Percentiles rank a stretch among this genome's conserved stretches.
phyloP scores from a whole-genome alignment of 2,888 invertebrate species.

The Podotricha telesiphe region DNA sequence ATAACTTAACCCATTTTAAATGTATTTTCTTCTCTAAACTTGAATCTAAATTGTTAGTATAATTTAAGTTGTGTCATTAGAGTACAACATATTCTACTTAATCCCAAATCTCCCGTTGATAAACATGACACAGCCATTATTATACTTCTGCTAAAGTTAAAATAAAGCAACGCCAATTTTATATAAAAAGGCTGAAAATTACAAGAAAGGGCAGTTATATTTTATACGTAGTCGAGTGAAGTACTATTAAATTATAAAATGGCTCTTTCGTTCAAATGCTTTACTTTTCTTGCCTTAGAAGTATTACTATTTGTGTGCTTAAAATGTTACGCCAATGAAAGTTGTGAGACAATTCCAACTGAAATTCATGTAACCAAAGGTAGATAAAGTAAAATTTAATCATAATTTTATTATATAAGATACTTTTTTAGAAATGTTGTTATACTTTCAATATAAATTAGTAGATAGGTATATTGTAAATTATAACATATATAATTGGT shows the following conservation, averaged over 20 bases:
- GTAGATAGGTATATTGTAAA: no score
- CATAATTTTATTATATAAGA: no score
- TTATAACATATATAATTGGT: slow-evolving; percentile 12
- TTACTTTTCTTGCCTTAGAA: slow-evolving; percentile 38
- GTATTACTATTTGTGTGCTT: slow-evolving; percentile 42
- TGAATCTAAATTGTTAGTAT: not conserved
- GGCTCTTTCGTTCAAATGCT: slow-evolving; percentile 30
- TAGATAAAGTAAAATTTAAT: slow-evolving; percentile 55
- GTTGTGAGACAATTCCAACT: slow-evolving; percentile 93
- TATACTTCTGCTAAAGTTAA: slow-evolving; percentile 27
- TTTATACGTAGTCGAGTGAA: slow-evolving; percentile 24
- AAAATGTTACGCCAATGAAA: slow-evolving; percentile 83
- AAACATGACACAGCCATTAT: slow-evolving; percentile 44
- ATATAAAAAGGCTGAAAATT: slow-evolving; percentile 40
- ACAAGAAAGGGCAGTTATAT: slow-evolving; percentile 30
- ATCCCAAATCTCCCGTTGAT: slow-evolving; percentile 55
- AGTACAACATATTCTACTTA: slow-evolving; percentile 60
- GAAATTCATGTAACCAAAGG: slow-evolving; percentile 95
- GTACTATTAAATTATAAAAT: slow-evolving; percentile 30
- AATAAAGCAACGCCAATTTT: slow-evolving; percentile 24
- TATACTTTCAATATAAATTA: no score
- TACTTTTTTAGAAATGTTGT: no score
- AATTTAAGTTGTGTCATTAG: slow-evolving; percentile 9
- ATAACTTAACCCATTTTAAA: not conserved
- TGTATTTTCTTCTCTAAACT: not conserved